Base-by-base conservation (phyloP, 1,140 invertebrate species). In the Orius insidiosus region DNA sequence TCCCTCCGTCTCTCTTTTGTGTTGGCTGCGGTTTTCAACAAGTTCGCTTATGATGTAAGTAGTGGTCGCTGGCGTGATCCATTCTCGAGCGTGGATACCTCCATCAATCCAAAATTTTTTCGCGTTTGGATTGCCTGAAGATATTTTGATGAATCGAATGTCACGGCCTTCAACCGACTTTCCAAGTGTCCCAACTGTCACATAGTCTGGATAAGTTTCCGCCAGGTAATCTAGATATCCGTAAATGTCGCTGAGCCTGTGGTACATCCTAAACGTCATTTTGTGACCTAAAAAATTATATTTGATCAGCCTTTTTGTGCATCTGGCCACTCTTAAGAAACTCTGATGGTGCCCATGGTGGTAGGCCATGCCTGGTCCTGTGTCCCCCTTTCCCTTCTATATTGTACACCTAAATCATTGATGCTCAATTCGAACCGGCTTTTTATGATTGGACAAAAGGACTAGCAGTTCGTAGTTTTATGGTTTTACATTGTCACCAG, bases 251-350 rank as follows among this genome's bases (percentile, higher is more conserved):
- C 51, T 56, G 14, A 66, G 58, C 50, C 78, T 69, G 57, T 85
- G 81, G 58, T 85, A 87, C 35, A 78, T 70, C 56, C 75, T 74
- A 79, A 81, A 86, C n/a, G 78, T 82, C 68, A 86, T 70, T 7
- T 75, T 70, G 54, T 86, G 80, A 38, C 79, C 82, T 80, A 56
- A 43, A 40, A 40, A 40, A n/a, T n/a, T n/a, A n/a, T n/a, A n/a
- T n/a, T n/a, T n/a, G n/a, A n/a, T n/a, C n/a, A n/a, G n/a, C n/a
- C n/a, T n/a, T n/a, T n/a, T n/a, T n/a, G n/a, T n/a, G n/a, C n/a
- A n/a, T n/a, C n/a, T n/a, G n/a, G n/a, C n/a, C n/a, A n/a, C n/a
- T n/a, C n/a, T n/a, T n/a, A n/a, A n/a, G n/a, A n/a, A n/a, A n/a
- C n/a, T n/a, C n/a, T n/a, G n/a, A n/a, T n/a, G n/a, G n/a, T n/a